Percentiles rank a stretch among this genome's conserved stretches.
These are phyloP conservation scores for Manacus vitellinus DNA, from an alignment of 2,113 vertebrate genomes.

Conservation along the genomic window DNA sequence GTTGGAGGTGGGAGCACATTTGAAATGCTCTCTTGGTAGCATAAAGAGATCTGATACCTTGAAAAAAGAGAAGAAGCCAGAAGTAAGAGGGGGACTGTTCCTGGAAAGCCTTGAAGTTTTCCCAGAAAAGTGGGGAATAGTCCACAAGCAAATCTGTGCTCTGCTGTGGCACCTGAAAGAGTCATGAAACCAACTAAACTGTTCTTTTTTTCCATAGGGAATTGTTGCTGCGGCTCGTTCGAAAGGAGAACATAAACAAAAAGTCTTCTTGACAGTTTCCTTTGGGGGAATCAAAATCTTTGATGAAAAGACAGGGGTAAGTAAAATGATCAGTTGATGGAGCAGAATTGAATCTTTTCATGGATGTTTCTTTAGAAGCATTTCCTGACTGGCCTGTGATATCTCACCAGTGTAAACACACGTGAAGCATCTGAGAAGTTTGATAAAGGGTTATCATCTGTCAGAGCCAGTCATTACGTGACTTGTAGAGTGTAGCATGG, in stretches of 20 bases:
- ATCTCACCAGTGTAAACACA: conserved; percentile 37
- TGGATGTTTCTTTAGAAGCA: conserved; percentile 15
- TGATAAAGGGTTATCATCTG: background rate
- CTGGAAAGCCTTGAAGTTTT: background rate
- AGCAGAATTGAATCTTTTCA: background rate
- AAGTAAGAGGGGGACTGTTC: background rate
- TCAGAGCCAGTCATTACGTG: conserved; percentile 39
- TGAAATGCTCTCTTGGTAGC: background rate
- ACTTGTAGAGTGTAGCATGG: background rate
- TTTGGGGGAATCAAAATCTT: conserved; percentile 99
- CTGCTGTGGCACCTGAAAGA: background rate
- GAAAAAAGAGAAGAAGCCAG: background rate
- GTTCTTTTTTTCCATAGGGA: conserved; percentile 81
- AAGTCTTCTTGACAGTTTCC: conserved; percentile 96
- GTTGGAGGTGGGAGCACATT: background rate
- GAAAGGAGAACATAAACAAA: conserved; percentile 98
- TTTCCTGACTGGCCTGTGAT: conserved; percentile 11
- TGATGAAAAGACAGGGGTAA: conserved; percentile 98
- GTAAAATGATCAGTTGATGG: conserved; percentile 51
- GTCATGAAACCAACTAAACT: background rate
- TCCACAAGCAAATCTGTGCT: background rate
- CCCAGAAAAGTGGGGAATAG: background rate
- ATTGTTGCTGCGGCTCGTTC: conserved; percentile 91
- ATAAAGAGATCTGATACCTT: background rate
- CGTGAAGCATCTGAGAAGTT: conserved; percentile 13